Base-by-base conservation (phyloP, 2,888 invertebrate species). In the Tachystola acroxantha region DNA sequence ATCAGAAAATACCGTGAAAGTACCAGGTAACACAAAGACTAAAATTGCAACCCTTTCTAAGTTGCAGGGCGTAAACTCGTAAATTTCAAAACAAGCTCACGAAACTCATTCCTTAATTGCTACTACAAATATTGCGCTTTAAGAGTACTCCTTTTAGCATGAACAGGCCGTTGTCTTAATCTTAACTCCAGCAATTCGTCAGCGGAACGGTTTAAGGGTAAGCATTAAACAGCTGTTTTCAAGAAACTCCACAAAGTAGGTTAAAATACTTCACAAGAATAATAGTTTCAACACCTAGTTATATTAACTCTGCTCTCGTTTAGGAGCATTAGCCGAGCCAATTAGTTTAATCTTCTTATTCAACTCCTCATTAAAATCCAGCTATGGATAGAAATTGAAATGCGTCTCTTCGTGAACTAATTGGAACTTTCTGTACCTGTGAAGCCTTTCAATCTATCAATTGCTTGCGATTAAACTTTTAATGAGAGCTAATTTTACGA, bases 161-260 rank as follows among this genome's bases (percentile, higher is more conserved):
- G 45, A 61, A 57, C 39, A 34, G 50, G 51, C 57, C 48, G 56
- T 66, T 63, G 63, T 61, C 64, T 61, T 64, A 68, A 68, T 70
- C 70, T 67, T 50, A 57, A 61, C 50, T 57, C 46, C 39, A 48
- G 57, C 60, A 63, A 69, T 70, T 57, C 67, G 58, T 70, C 69
- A 69, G 63, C 56, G 48, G 45, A 45, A 55, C 52, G 49, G 50
- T 50, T 53, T 55, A 46, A 50, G 56, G 57, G 54, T 54, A 57
- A 55, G 57, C 34, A 2, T 7, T 34, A 24, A 26, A 33, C 25
- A 24, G 25, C 32, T 25, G 32, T 22, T 22, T 16, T 16, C 3
- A 16, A 16, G 16, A 16, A 16, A 16, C 16, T 16, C 16, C 16
- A n/a, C n/a, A n/a, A n/a, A n/a, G n/a, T 2, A 6, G n/a, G 27